Percentiles rank a stretch among this genome's conserved stretches.
phyloP scores from a whole-genome alignment of 2,888 invertebrate genomes.

The Ellobium chinense region DNA sequence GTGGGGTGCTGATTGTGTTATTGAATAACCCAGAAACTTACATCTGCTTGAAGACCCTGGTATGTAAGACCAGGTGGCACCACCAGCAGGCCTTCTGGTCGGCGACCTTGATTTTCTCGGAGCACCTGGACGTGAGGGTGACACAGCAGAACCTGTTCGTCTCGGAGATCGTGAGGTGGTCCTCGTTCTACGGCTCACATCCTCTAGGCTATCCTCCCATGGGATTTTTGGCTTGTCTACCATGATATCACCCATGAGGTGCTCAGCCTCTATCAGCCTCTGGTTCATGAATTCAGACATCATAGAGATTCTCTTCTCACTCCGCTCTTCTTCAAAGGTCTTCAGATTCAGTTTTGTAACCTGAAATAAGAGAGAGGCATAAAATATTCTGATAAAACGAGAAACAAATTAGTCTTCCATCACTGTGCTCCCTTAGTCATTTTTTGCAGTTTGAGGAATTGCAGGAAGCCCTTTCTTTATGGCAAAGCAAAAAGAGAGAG shows the following conservation, averaged over 20 bases:
- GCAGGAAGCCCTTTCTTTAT: too few relatives aligned
- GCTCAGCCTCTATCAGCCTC: constrained; percentile 66
- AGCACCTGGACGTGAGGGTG: not conserved
- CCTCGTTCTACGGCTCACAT: not conserved
- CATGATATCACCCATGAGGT: constrained; percentile 61
- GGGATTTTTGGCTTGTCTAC: constrained; percentile 64
- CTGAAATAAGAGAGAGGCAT: not conserved
- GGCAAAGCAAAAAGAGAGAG: too few relatives aligned
- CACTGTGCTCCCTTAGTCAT: too few relatives aligned
- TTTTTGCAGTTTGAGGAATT: too few relatives aligned
- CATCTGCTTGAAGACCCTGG: constrained; percentile 17
- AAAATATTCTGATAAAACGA: too few relatives aligned
- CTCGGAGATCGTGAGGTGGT: constrained; percentile 17
- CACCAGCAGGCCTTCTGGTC: not conserved
- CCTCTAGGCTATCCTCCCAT: constrained; percentile 44
- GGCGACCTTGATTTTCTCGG: constrained; percentile 2
- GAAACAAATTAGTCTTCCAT: too few relatives aligned
- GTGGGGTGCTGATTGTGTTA: too few relatives aligned
- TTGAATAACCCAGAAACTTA: too few relatives aligned
- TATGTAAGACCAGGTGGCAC: constrained; percentile 27
- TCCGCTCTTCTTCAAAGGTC: constrained; percentile 43
- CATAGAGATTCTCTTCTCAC: constrained; percentile 54
- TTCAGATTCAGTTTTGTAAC: constrained; percentile 38
- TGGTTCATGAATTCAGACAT: constrained; percentile 58
- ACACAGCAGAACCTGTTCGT: not conserved